Base-by-base conservation (phyloP, 2,797 vertebrate genomes). In the Hoplostethus atlanticus region DNA sequence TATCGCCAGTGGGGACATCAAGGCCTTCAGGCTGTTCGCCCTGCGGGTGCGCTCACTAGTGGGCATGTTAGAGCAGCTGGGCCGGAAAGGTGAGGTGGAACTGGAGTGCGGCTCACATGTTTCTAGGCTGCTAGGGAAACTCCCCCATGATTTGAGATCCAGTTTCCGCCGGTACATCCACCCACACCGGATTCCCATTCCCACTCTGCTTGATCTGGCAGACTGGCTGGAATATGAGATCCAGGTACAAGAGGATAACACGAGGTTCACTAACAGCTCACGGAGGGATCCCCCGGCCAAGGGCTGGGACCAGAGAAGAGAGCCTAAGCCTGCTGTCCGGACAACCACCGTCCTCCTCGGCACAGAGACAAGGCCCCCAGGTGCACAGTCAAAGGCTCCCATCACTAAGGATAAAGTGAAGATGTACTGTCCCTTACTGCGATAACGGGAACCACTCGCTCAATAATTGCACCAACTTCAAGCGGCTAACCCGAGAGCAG, bases 141-240 rank as follows among this genome's bases (percentile, higher is more conserved):
- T n/a, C n/a, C n/a, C n/a, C n/a, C n/a, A n/a, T n/a, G n/a, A n/a
- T n/a, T n/a, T n/a, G n/a, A n/a, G n/a, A n/a, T n/a, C n/a, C n/a
- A n/a, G n/a, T n/a, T n/a, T n/a, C n/a, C n/a, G n/a, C n/a, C n/a
- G n/a, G n/a, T 66, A 17, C 44, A 65, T 53, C 16, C 56, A 62
- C 68, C 48, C 47, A n/a, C 46, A 47, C 13, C 6, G 8, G 4
- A 55, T 6, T 3, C 46, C 62, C 3, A 53, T 54, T 11, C 51
- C 54, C 25, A 46, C 17, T n/a, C 51, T 63, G 15, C 59, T 44
- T n/a, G 58, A 71, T 15, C 51, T 62, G 28, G 30, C 68, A 9
- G 21, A 31, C 12, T 71, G 58, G 68, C 17, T 55, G 17, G 30
- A 71, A 25, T 62, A 12, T 7, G 44, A 57, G 40, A 63, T 38